Base-by-base conservation (phyloP, 2,888 invertebrate species). In the Coenonympha arcania region DNA sequence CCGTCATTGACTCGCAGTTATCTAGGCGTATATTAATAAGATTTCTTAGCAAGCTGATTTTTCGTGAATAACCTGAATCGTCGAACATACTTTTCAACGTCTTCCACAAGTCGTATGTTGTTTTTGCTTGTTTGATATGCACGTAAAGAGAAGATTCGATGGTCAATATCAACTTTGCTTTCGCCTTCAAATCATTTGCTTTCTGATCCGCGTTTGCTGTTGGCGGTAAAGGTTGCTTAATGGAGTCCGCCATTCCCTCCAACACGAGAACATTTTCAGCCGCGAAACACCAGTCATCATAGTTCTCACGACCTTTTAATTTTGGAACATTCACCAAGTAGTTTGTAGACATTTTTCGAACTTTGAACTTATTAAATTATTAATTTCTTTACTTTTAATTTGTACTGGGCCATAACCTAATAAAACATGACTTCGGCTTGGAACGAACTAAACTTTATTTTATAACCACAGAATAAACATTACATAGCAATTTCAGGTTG, bases 101-200 rank as follows among this genome's bases (percentile, higher is more conserved):
- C n/a, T n/a, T n/a, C n/a, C n/a, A n/a, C 49, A 60, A 44, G 4
- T 36, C 37, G 1, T 47, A 34, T 19, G 52, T 33, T 15, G 51
- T 56, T 1, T 18, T 9, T 4, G 28, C 43, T 9, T 46, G 31
- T 24, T 55, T 62, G 4, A 60, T 59, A 30, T 62, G 62, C 2
- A 58, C 59, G 19, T 53, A 62, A 15, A 57, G 20, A 6, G 56
- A 54, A 5, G 57, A 19, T 15, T 60, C 61, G 5, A 61, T 58
- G 0, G 61, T 63, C 15, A 63, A 24, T 5, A 60, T 46, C 11
- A 63, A 6, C 15, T 63, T 60, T 1, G 59, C 59, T 41, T 42
- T 57, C 1, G 59, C 56, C 31, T 61, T 61, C 6, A 13, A n/a
- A 48, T 57, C 52, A 1, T 53, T 53, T 43, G 41, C 22, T 24